A percentile compares a stretch with the other conserved stretches of the same genome.
Evolutionary conservation across 2,113 vertebrate species (phyloP).

Genomic region (Brachypodius melanocephalos): DNA sequence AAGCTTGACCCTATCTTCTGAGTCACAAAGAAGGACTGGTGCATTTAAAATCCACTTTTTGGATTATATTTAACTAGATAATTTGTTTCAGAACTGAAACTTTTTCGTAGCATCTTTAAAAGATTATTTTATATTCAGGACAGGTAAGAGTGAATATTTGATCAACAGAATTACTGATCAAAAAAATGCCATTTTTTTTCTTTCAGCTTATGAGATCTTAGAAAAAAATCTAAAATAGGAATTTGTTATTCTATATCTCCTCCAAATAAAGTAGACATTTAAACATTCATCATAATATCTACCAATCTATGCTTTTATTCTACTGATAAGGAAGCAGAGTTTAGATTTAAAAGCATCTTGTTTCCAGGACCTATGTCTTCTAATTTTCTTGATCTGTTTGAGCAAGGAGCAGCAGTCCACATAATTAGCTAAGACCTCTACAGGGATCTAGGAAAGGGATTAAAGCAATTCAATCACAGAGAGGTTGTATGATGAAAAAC

Average conservation of each 20-base stretch:
- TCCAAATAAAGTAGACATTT: neutral
- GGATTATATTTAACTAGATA: neutral
- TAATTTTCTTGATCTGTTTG: neutral
- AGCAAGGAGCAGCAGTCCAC: neutral
- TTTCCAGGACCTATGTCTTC: neutral
- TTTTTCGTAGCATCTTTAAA: neutral
- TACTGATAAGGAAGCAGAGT: neutral
- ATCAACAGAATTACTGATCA: neutral
- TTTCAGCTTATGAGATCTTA: neutral
- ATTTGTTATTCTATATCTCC: neutral
- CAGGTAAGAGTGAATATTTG: neutral
- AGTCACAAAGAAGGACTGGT: neutral
- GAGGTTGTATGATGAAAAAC: neutral
- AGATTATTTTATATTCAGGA: neutral
- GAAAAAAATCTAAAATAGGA: neutral
- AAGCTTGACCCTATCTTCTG: neutral
- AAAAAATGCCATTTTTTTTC: neutral
- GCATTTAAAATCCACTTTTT: neutral
- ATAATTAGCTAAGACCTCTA: neutral
- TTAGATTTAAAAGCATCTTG: neutral
- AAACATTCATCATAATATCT: neutral
- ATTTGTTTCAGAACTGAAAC: neutral
- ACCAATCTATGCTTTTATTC: neutral
- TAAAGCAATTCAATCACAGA: neutral
- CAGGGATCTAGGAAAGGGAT: neutral